Evolutionary conservation across 2,888 invertebrate genomes (phyloP), one percentile per base, ranked within the genome.

Genomic region (Aphodius granarius): DNA sequence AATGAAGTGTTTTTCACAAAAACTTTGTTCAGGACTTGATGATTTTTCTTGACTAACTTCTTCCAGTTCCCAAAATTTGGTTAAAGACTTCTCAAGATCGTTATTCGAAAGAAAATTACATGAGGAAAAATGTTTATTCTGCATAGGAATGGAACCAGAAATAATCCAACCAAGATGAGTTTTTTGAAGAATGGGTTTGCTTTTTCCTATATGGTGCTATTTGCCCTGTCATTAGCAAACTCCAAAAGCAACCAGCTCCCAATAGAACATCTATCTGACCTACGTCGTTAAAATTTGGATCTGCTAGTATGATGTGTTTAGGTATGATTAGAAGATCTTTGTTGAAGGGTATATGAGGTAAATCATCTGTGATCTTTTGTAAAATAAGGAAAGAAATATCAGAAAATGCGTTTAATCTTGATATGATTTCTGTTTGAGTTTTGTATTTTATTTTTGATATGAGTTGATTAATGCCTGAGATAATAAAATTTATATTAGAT

Each of bases 31-130:
- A 3, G 6, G 43, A 9, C 43, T 43, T 43, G 43, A 6, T 43
- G n/a, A n/a, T n/a, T n/a, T n/a, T n/a, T n/a, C n/a, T n/a, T n/a
- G n/a, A n/a, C n/a, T n/a, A n/a, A n/a, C n/a, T n/a, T n/a, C n/a
- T 23, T 73, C 73, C n/a, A 73, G 19, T 23, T 73, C 73, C 73
- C 73, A 68, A 20, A 73, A 74, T 43, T 43, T 43, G 43, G 43
- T 23, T 23, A 5, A 23, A 6, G n/a, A n/a, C 23, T 4, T 23
- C 23, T 23, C 23, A 23, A 23, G 66, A 66, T 66, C 15, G 5
- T 66, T 15, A 20, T 16, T 16, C 17, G 17, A 17, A 17, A 5
- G 20, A 15, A 17, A 20, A 9, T n/a, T 18, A 5, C 18, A 66
- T 66, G 66, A 17, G n/a, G 66, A 66, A 66, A 66, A 66, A 16